These are phyloP conservation scores for Leptinotarsa juncta DNA, from an alignment of 2,888 invertebrate genomes.

Conservation along the genomic window DNA sequence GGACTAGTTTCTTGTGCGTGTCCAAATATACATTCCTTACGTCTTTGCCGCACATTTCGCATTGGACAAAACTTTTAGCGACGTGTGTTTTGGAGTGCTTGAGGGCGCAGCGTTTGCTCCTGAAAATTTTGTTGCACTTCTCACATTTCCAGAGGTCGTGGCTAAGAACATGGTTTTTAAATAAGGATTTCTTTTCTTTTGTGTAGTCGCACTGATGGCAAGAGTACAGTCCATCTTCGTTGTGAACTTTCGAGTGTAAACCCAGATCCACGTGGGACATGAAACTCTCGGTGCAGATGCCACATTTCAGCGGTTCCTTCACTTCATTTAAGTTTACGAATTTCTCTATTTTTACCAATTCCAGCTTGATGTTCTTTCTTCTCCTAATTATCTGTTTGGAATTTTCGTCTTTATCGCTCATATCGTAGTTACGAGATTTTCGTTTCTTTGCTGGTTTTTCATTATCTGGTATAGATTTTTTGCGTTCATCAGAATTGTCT, in stretches of 20 bases:
- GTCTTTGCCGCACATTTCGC: slow-evolving; percentile 69
- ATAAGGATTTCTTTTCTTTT: slow-evolving; percentile 57
- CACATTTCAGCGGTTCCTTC: slow-evolving; percentile 60
- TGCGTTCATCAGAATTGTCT: neutral
- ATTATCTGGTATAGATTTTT: slow-evolving; percentile 16
- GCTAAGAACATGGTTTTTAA: slow-evolving; percentile 63
- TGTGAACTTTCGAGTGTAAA: slow-evolving; percentile 58
- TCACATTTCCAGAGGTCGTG: slow-evolving; percentile 67
- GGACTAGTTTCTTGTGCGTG: slow-evolving; percentile 39
- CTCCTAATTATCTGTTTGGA: slow-evolving; percentile 21
- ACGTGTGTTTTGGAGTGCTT: slow-evolving; percentile 66
- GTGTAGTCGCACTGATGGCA: slow-evolving; percentile 60
- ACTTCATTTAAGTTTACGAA: slow-evolving; percentile 45
- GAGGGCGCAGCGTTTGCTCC: slow-evolving; percentile 67
- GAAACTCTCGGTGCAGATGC: slow-evolving; percentile 57
- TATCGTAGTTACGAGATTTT: neutral
- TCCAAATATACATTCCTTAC: slow-evolving; percentile 57
- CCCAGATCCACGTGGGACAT: slow-evolving; percentile 58
- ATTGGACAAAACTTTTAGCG: slow-evolving; percentile 67
- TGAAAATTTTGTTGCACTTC: slow-evolving; percentile 66
- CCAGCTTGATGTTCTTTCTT: slow-evolving; percentile 35
- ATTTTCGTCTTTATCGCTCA: slow-evolving; percentile 13
- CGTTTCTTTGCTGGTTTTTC: slow-evolving; percentile 27
- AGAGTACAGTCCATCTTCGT: slow-evolving; percentile 54
- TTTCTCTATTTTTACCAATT: slow-evolving; percentile 36